Percentiles rank a stretch among this genome's conserved stretches.
These are phyloP conservation scores for Apis cerana DNA, from an alignment of 1,140 invertebrate genomes.

Conservation along the genomic window DNA sequence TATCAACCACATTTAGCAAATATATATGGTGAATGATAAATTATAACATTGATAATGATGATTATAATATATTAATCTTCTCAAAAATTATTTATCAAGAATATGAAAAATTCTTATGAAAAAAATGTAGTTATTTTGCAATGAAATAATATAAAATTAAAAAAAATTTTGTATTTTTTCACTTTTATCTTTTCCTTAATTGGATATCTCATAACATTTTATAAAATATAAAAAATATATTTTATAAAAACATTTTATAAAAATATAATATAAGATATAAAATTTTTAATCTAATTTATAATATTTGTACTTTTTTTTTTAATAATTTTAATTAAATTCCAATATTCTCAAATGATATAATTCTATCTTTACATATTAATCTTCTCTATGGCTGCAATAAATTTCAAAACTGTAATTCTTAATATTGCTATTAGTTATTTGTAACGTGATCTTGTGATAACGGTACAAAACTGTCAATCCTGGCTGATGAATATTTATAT, in stretches of 20 bases:
- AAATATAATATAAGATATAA: not conserved
- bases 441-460: slow-evolving; percentile 49
- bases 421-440: slow-evolving; percentile 40
- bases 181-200: not conserved
- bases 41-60: not conserved
- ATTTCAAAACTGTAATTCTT: slow-evolving; percentile 39
- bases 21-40: not conserved
- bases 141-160: not conserved
- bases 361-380: slow-evolving; percentile 10
- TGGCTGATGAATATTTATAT: slow-evolving; percentile 41
- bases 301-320: not conserved
- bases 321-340: not conserved
- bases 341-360: not conserved
- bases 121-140: not conserved
- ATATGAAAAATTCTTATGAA: not conserved
- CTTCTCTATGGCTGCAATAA: slow-evolving; percentile 38
- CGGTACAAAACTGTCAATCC: slow-evolving; percentile 45
- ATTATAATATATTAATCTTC: not conserved
- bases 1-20: not conserved
- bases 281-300: not conserved
- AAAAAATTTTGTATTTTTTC: not conserved
- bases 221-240: too few species aligned
- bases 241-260: not conserved
- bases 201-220: not conserved
- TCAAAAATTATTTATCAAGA: not conserved